Base-by-base conservation (phyloP, 2,888 invertebrate genomes). In the Parasteatoda lunata region DNA sequence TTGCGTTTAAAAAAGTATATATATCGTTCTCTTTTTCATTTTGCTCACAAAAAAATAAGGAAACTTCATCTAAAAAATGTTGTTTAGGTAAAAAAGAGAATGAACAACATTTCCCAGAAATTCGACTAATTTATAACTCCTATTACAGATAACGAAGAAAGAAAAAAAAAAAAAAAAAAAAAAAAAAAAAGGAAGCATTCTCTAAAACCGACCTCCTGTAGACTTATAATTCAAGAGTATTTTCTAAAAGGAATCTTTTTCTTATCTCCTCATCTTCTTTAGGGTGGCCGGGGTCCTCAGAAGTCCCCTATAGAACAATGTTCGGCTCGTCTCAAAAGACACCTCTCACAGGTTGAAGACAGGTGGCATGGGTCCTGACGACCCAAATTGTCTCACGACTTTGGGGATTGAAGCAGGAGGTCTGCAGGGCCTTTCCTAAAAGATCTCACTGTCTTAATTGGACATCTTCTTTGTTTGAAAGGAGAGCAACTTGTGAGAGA, bases 301-400 rank as follows among this genome's bases (percentile, higher is more conserved):
- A 64, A 52, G 70, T 59, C 70, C 64, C n/a, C 65, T 80, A 47
- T 66, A 72, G 73, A 83, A 84, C 84, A 84, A 84, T 84, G 71
- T 78, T 77, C 84, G 84, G 84, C 78, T 64, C 65, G 59, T 65
- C 64, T 84, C 84, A 84, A 84, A 84, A 78, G 83, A 84, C 77
- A 83, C 77, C 75, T 70, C 15, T 13, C 71, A 47, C 68, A 15
- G 51, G 9, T 64, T 45, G 52, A n/a, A 49, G 75, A 83, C 84
- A 84, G 84, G 84, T 84, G 84, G 77, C 15, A 68, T 68, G 66
- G 66, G 52, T 77, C 68, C 64, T 48, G 77, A 83, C 77, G 65
- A 59, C 54, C 77, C 66, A 68, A 71, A 77, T 71, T 83, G 83
- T 83, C 71, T 83, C 83, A 83, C 84, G 81, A 81, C 48, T 54